A percentile compares a stretch with the other conserved stretches of the same genome.
Conservation (phyloP, 2,113 vertebrate species). For the Rhizomys pruinosus region DNA sequence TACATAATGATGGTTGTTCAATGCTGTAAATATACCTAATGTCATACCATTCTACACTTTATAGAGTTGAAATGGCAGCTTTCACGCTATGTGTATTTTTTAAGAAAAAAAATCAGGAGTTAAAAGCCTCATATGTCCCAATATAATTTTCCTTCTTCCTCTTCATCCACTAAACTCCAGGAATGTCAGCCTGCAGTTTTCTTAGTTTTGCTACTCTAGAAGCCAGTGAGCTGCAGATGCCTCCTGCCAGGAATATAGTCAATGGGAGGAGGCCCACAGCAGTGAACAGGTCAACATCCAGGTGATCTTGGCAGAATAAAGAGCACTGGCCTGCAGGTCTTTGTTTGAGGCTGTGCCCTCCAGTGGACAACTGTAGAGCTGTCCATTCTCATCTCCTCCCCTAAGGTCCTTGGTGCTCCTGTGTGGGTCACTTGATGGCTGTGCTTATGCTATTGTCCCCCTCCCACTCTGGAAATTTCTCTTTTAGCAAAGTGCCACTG, state of each 20-base stretch:
- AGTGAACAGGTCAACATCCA: not conserved
- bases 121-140: not conserved
- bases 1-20: not conserved
- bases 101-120: not conserved
- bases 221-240: not conserved
- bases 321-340: not conserved
- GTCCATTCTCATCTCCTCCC: not conserved
- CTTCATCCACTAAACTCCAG: not conserved
- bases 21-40: not conserved
- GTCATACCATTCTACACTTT: not conserved
- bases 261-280: not conserved
- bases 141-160: not conserved
- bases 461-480: not conserved
- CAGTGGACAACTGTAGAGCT: not conserved
- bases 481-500: not conserved
- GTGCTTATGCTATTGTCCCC: too few relatives aligned
- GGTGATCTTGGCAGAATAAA: not conserved
- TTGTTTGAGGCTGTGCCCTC: not conserved
- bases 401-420: not conserved
- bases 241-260: not conserved
- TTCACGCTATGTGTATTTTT: not conserved
- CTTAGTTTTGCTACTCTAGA: not conserved
- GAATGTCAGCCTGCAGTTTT: not conserved
- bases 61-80: not conserved
- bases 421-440: not conserved